Base-by-base conservation (phyloP, 2,888 invertebrate species). In the Gymnoscelis rufifasciata region DNA sequence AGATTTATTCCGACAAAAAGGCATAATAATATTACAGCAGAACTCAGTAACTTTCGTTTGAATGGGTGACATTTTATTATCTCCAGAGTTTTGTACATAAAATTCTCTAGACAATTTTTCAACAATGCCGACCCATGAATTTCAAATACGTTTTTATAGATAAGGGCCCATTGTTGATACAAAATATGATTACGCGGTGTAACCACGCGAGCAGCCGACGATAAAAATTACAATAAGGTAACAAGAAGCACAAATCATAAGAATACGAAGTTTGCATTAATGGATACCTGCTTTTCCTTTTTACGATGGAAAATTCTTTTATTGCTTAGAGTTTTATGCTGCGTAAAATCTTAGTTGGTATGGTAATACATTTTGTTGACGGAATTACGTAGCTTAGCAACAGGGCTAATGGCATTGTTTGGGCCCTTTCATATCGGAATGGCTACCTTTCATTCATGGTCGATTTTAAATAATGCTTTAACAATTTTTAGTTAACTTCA, bases 171-270 rank as follows among this genome's bases (percentile, higher is more conserved):
- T 80, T 82, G 81, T 79, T 78, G 76, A 84, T 79, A 78, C 83
- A 83, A 83, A 82, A 78, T 82, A 83, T 73, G 83, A 83, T 83
- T 74, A 84, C 79, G 77, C 71, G 68, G 72, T 60, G 69, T 67
- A 73, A 62, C 81, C 86, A 86, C 83, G 86, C 86, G 66, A 83
- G 59, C 66, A 64, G 63, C 75, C 74, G 58, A 65, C 61, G 60
- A 71, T 83, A 84, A 81, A 86, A 83, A 83, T 82, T 81, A 83
- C 78, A 83, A 82, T 81, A 78, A 74, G 78, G 78, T 77, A 73
- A 69, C 69, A 70, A 70, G 64, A 70, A 66, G 74, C 69, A 83
- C 78, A 82, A 82, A 84, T 83, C 83, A 77, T 74, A 77, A 66
- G 64, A 74, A 76, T 73, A 78, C 73, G 74, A 79, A 80, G 69